Evolutionary conservation across 2,888 invertebrate genomes (phyloP).

Genomic region (Orthosia gothica): DNA sequence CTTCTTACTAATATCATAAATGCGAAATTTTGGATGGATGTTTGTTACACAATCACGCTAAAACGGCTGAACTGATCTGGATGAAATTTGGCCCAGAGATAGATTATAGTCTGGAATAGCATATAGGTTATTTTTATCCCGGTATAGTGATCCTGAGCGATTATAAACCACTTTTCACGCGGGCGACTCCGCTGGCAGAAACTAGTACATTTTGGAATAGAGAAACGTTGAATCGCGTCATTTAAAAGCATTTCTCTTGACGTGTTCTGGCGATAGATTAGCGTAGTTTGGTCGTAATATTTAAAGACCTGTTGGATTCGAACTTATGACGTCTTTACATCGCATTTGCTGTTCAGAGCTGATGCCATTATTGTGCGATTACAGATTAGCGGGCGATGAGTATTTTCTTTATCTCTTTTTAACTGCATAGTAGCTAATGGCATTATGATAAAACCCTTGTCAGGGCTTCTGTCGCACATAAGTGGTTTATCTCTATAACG

Average conservation of each 20-base stretch:
- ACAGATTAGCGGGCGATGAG: constrained; percentile 43
- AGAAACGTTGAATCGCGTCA: constrained; percentile 19
- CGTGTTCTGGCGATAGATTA: constrained; percentile 40
- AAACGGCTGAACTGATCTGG: too few species aligned
- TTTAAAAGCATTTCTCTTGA: constrained; percentile 58
- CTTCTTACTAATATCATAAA: too few species aligned
- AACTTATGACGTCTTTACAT: constrained; percentile 58
- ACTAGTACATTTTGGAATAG: constrained; percentile 12
- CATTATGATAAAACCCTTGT: constrained; percentile 47
- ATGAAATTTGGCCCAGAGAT: too few species aligned
- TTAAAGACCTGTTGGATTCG: constrained; percentile 48
- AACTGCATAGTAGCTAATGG: constrained; percentile 46
- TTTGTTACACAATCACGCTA: too few species aligned
- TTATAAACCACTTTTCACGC: too few species aligned
- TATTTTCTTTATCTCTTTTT: constrained; percentile 43
- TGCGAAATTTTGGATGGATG: too few species aligned
- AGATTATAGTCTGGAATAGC: too few species aligned
- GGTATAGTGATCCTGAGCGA: too few species aligned
- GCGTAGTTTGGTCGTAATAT: constrained; percentile 45
- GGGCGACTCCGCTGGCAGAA: too few species aligned
- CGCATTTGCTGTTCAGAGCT: constrained; percentile 46
- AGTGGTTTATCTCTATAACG: constrained; percentile 48
- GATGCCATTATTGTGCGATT: constrained; percentile 49
- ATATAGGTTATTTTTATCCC: too few species aligned
- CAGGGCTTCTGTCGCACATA: constrained; percentile 47